Evolutionary conservation across 2,888 invertebrate genomes (phyloP).

Genomic region (Oithona nana): DNA sequence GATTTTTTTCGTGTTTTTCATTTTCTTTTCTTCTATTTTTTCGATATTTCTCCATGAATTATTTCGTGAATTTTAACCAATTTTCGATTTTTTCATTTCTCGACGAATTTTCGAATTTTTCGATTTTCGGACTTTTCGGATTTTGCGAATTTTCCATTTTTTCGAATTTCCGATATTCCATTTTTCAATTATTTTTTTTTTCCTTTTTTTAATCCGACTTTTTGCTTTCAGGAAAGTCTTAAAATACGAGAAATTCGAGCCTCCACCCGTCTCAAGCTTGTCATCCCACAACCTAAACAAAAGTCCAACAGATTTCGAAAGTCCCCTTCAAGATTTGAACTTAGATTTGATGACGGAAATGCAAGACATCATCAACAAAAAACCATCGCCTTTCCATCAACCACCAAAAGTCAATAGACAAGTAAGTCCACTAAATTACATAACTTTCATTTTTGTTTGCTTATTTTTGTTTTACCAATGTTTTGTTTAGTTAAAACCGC

Average conservation of each 20-base stretch:
- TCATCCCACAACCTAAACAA: conserved; percentile 27
- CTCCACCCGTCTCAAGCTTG: conserved; percentile 27
- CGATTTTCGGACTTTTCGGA: too few species aligned
- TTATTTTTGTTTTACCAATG: not conserved
- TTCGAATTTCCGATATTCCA: too few species aligned
- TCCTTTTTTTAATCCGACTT: not conserved
- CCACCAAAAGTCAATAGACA: conserved; percentile 7
- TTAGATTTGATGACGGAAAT: conserved; percentile 48
- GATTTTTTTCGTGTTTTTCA: too few species aligned
- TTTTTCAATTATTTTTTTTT: too few species aligned
- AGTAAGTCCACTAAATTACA: not conserved
- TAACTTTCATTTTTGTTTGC: too few species aligned
- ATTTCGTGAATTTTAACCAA: too few species aligned
- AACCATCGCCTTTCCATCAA: not conserved
- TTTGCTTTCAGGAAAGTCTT: conserved; percentile 1
- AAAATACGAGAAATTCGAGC: conserved; percentile 33
- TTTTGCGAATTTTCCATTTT: too few species aligned
- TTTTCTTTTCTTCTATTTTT: too few species aligned
- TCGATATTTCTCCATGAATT: too few species aligned
- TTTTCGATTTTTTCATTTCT: too few species aligned
- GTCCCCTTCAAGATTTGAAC: conserved; percentile 32
- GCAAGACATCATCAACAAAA: conserved; percentile 36
- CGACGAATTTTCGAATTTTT: too few species aligned
- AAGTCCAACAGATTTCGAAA: conserved; percentile 25
- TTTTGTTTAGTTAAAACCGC: not conserved